Base-by-base conservation (phyloP, 2,113 vertebrate species). In the Circaetus cinerascens region DNA sequence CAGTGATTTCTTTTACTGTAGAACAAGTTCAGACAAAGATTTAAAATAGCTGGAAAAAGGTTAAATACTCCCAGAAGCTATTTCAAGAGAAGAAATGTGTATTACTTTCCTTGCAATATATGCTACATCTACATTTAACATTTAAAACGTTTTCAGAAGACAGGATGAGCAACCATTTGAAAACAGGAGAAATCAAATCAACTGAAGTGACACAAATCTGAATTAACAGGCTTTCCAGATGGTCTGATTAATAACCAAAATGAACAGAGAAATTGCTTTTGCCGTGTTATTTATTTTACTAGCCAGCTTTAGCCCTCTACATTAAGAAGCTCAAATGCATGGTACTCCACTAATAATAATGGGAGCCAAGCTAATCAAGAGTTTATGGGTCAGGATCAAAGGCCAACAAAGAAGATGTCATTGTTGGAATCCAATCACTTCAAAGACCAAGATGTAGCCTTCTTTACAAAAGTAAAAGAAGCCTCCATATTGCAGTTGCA, bases 1-100 rank as follows among this genome's bases (percentile, higher is more conserved):
- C 9, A 18, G 41, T 30, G 12, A 90, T 59, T 71, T 80, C 40
- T 69, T 66, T 34, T 63, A 67, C 21, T 63, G 55, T 48, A 90
- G 26, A 69, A 74, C 8, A 86, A 46, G 10, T 71, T 91, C 64
- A 84, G 53, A 75, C 15, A 66, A 91, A 79, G 43, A 84, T 16
- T 80, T 74, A 75, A 93, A 94, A 88, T 43, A 91, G 23, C 13
- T 16, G 77, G 64, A 7, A 51, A 93, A 95, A 86, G 73, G 83
- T 88, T 90, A 97, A 93, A 89, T 48, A 59, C 16, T 78, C 68
- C 89, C 79, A 92, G 51, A 92, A 93, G 71, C 68, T 83, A 80
- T 78, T 90, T 82, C 69, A 86, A 78, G 53, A 78, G 41, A 73
- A 82, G 16, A 82, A 86, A 62, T 7, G 11, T 11, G 2, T 23